Percentiles rank a stretch among this genome's conserved stretches.
Evolutionary conservation across 2,113 vertebrate species (phyloP).

Genomic region (Nanger granti): DNA sequence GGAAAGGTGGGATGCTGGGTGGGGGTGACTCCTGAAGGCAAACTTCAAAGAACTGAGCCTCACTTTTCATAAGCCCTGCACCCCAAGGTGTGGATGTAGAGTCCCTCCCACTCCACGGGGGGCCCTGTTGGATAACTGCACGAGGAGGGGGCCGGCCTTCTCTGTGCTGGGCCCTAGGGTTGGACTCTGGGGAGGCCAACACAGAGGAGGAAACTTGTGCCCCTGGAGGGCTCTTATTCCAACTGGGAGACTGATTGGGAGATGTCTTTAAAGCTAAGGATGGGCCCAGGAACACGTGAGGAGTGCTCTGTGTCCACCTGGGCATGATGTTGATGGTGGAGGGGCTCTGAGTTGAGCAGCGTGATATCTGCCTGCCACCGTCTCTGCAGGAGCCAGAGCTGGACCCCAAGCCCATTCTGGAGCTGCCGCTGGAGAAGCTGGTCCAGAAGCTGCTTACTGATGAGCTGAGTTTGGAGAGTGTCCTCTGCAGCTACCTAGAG

Average conservation of each 20-base stretch:
- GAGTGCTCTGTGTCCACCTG: neutral
- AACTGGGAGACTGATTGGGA: neutral
- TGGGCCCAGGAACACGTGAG: neutral
- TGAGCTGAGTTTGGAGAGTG: constrained; percentile 77
- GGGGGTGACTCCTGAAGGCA: neutral
- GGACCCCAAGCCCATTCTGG: constrained; percentile 69
- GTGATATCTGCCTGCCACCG: neutral
- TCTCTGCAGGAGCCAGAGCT: constrained; percentile 62
- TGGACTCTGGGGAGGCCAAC: neutral
- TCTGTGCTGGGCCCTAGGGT: neutral
- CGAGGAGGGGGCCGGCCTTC: rapidly evolving
- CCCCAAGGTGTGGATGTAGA: neutral
- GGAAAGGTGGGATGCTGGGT: neutral
- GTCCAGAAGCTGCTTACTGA: constrained; percentile 71
- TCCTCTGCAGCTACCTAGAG: constrained; percentile 85
- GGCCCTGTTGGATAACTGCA: neutral
- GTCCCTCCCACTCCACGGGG: neutral
- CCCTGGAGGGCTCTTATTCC: neutral
- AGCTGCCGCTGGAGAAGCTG: constrained; percentile 79
- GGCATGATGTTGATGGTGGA: neutral
- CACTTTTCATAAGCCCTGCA: neutral
- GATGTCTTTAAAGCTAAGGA: neutral
- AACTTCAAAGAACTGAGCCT: neutral
- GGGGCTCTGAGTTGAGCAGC: neutral
- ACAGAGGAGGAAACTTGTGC: neutral